These are phyloP conservation scores for Berghia stephanieae DNA, from an alignment of 1,140 invertebrate species.

Conservation along the genomic window DNA sequence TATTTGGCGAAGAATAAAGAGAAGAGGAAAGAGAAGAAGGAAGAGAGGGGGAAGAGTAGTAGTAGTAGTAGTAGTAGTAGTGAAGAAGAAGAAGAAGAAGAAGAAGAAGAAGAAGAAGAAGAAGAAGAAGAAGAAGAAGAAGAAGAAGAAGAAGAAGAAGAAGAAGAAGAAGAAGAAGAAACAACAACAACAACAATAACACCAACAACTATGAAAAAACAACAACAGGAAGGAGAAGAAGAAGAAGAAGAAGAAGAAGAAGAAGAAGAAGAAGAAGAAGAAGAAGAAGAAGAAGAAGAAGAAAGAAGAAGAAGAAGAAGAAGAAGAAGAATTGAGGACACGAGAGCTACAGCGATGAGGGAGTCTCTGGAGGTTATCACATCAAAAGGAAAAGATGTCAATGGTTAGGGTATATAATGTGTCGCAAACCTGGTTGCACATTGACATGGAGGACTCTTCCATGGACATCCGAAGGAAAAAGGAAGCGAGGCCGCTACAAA, in stretches of 20 bases:
- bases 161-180: background rate
- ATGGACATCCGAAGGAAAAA: background rate
- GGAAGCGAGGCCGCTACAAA: too few species aligned
- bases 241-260: background rate
- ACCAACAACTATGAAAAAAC: background rate
- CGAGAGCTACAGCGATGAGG: too few species aligned
- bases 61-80: background rate
- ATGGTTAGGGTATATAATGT: background rate
- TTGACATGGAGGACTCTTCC: conserved; percentile 46
- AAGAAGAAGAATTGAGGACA: too few species aligned
- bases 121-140: background rate
- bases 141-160: background rate
- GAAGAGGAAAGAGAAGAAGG: background rate
- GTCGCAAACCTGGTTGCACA: background rate
- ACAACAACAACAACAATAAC: background rate
- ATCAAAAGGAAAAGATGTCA: background rate
- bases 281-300: background rate
- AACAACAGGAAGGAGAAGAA: background rate
- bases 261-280: background rate
- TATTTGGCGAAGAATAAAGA: background rate
- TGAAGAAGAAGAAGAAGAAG: background rate
- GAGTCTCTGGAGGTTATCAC: too few species aligned
- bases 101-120: background rate
- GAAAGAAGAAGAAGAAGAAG: background rate
- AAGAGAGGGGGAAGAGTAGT: background rate